Base-by-base conservation (phyloP, 2,888 invertebrate species). In the Lacanobia oleracea region DNA sequence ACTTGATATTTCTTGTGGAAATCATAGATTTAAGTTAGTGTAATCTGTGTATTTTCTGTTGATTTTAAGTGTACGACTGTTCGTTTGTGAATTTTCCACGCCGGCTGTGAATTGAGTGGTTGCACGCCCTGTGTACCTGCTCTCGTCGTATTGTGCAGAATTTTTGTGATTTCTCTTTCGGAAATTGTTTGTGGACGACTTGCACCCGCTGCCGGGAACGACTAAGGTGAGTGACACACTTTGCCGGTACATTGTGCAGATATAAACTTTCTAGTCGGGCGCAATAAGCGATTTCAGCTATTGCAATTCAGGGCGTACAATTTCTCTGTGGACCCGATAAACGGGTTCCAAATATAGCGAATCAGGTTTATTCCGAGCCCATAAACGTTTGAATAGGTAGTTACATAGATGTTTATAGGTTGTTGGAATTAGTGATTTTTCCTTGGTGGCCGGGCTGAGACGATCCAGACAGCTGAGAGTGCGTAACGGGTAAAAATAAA, bases 401-500 rank as follows among this genome's bases (percentile, higher is more conserved):
- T 83, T 85, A 85, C 72, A 27, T 27, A 27, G 27, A 88, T 83
- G 84, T 85, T 83, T 85, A 86, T 80, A 86, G 82, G 84, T 78
- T 84, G 85, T 85, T 88, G 85, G 84, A 88, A 84, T 88, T 90
- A 89, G 89, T 89, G 88, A 91, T 93, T 92, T 93, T 93, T 91
- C 92, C 91, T 89, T 90, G 93, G 92, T 90, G 93, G 92, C 94
- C 93, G 94, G 94, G 94, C 91, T 91, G 91, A 91, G 93, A 91
- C 91, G 90, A 88, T 85, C 84, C 91, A 92, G 94, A 94, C 95
- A 95, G 95, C 95, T 94, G 94, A 93, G 93, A 89, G 88, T 92
- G 93, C 94, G 95, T 95, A 95, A 96, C 92, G 95, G 91, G 94
- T 95, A 96, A 95, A 95, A 96, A 96, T 96, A 95, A 95, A 95